phyloP scores from a whole-genome alignment of 2,797 vertebrate genomes.

The Sebastes jordani region DNA sequence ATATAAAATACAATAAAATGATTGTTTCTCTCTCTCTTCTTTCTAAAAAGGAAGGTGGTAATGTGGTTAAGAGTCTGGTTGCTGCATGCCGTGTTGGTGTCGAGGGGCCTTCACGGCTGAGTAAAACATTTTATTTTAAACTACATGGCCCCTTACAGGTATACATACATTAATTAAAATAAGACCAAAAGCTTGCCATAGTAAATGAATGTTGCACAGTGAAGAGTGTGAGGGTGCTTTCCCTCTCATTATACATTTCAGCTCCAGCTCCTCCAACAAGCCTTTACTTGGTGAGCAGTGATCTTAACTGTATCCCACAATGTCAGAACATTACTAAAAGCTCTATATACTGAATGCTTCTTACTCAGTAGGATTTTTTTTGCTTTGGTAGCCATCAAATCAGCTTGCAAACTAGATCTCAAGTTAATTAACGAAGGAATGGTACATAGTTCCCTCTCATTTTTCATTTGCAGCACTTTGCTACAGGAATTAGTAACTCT shows the following conservation, averaged over 20 bases:
- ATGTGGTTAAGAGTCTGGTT: neutral
- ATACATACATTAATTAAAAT: neutral
- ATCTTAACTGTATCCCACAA: neutral
- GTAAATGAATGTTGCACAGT: neutral
- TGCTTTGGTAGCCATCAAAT: conserved; percentile 36
- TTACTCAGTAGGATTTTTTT: neutral
- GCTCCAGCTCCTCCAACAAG: neutral
- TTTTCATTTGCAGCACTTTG: conserved; percentile 59
- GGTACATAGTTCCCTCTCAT: conserved; percentile 34
- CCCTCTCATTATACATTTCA: conserved; percentile 6
- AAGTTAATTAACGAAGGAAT: conserved; percentile 53
- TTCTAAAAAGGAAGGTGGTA: neutral
- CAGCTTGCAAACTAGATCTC: conserved; percentile 27
- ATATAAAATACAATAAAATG: neutral
- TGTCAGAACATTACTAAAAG: conserved; percentile 5
- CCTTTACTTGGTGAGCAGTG: neutral
- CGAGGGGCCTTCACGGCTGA: neutral
- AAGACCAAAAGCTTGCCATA: neutral
- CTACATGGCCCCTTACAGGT: neutral
- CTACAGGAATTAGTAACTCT: conserved; percentile 57
- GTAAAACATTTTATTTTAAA: neutral
- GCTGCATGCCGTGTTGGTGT: neutral
- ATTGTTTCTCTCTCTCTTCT: neutral
- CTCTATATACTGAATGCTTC: neutral
- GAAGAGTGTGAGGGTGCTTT: neutral